These are phyloP conservation scores for Rhinoraja longicauda DNA, from an alignment of 2,797 vertebrate species.

Conservation along the genomic window DNA sequence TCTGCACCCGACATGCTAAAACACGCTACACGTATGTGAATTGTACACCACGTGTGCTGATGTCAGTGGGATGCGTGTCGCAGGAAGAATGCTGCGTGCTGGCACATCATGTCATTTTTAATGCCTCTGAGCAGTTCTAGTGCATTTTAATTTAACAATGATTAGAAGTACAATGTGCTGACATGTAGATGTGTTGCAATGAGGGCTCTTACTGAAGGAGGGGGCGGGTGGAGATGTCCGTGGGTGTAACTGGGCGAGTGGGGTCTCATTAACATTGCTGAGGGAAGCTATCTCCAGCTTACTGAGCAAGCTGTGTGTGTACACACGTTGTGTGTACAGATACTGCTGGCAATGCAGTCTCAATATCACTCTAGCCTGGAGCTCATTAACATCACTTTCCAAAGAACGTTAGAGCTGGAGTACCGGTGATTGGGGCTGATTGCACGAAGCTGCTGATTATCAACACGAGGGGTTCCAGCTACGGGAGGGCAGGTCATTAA, in stretches of 20 bases:
- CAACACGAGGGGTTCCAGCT: neutral
- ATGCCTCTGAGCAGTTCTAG: too few species aligned
- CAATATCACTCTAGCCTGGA: neutral
- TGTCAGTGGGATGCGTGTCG: too few species aligned
- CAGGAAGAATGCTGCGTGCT: too few species aligned
- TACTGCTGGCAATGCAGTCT: neutral
- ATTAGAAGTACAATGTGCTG: neutral
- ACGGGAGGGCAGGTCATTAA: neutral
- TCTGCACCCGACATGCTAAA: too few species aligned
- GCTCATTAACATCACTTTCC: neutral
- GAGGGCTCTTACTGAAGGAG: neutral
- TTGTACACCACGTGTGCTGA: too few species aligned
- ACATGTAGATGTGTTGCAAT: neutral
- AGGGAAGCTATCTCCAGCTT: neutral
- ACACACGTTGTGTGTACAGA: neutral
- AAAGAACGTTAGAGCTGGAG: neutral
- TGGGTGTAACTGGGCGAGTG: too few species aligned
- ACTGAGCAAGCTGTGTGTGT: neutral
- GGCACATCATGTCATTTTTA: too few species aligned
- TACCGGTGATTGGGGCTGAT: neutral
- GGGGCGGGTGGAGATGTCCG: neutral
- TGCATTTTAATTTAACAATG: neutral
- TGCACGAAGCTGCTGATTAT: neutral
- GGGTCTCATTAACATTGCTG: neutral
- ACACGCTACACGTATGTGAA: too few species aligned